Evolutionary conservation across 2,888 invertebrate species (phyloP).

Genomic region (Ganaspis brasiliensis): DNA sequence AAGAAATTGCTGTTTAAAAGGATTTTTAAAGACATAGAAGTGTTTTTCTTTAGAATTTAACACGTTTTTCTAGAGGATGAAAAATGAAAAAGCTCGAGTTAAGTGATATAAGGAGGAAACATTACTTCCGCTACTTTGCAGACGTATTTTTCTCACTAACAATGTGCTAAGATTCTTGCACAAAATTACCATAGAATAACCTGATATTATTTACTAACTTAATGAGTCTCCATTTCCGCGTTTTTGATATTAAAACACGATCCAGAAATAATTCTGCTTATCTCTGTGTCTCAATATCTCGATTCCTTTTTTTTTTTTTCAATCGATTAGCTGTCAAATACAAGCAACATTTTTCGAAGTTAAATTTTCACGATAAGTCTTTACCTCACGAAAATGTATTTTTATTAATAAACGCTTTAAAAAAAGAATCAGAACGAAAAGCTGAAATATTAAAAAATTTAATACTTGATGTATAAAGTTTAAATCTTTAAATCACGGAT

Average conservation of each 20-base stretch:
- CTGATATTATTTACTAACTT: not conserved
- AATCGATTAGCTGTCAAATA: not conserved
- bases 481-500: too few relatives aligned
- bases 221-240: not conserved
- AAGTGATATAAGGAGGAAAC: conserved; percentile 1
- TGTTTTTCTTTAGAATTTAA: not conserved
- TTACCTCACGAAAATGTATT: not conserved
- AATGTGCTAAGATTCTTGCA: not conserved
- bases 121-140: conserved; percentile 20
- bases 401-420: too few relatives aligned
- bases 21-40: not conserved
- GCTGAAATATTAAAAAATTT: too few relatives aligned
- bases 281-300: not conserved
- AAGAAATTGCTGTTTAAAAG: not conserved
- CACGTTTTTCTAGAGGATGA: conserved; percentile 9
- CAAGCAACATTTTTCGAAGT: conserved; percentile 20
- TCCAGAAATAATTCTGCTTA: not conserved
- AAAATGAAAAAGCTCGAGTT: conserved; percentile 1
- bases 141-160: conserved; percentile 27
- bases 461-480: too few relatives aligned
- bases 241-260: not conserved
- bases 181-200: not conserved
- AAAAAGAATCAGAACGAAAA: too few relatives aligned
- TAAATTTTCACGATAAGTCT: not conserved
- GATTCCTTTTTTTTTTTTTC: not conserved